These are phyloP conservation scores for Pomacea canaliculata DNA, from an alignment of 2,888 invertebrate genomes.

Conservation along the genomic window DNA sequence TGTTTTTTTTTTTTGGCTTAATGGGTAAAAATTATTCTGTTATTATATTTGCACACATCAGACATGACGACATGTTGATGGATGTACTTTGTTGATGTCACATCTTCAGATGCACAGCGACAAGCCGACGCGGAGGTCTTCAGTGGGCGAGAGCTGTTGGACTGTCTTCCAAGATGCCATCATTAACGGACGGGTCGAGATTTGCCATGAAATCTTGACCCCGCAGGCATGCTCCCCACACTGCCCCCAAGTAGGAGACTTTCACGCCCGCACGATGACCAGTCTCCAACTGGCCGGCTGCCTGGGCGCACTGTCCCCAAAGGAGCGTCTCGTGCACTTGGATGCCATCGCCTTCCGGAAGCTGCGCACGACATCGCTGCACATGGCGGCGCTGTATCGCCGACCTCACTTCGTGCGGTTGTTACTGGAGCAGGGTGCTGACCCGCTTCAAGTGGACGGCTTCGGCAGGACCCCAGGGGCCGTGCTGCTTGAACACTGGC, in stretches of 20 bases:
- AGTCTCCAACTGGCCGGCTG: not conserved
- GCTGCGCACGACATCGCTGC: slow-evolving; percentile 17
- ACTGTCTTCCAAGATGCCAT: slow-evolving; percentile 18
- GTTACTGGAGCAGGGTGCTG: slow-evolving; percentile 17
- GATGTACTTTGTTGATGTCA: too few species aligned
- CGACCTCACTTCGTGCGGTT: not conserved
- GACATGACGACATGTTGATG: too few species aligned
- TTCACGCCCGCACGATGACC: too few species aligned
- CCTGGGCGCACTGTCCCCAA: slow-evolving; percentile 12
- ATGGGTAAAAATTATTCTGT: too few species aligned
- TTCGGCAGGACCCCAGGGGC: slow-evolving; percentile 14
- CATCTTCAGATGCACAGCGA: slow-evolving; percentile 9
- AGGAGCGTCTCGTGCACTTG: slow-evolving; percentile 9
- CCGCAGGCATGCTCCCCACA: not conserved
- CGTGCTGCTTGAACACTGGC: slow-evolving; percentile 22
- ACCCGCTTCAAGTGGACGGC: slow-evolving; percentile 15
- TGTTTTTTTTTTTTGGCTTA: too few species aligned
- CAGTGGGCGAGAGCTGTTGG: slow-evolving; percentile 8
- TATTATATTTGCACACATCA: too few species aligned
- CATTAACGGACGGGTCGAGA: slow-evolving; percentile 16
- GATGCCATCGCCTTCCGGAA: slow-evolving; percentile 21
- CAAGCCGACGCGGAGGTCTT: not conserved
- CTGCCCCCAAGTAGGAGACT: not conserved
- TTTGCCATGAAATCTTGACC: slow-evolving; percentile 12
- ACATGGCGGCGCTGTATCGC: slow-evolving; percentile 23